Conservation (phyloP, 2,888 invertebrate species). For the Sialis lutaria region DNA sequence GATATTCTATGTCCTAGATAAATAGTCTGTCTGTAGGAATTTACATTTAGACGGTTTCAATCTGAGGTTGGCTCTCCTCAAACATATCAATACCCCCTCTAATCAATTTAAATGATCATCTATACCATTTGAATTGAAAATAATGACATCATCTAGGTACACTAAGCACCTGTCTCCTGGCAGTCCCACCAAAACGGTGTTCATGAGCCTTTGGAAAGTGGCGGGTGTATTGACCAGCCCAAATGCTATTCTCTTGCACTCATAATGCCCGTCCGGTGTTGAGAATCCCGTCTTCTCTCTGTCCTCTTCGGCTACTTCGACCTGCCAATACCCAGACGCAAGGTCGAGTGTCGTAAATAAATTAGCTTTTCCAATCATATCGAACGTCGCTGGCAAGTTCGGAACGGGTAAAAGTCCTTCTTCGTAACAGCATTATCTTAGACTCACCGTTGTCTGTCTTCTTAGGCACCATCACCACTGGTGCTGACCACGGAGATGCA, state of each 20-base stretch:
- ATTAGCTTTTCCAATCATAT: constrained; percentile 11
- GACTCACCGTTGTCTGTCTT: constrained; percentile 12
- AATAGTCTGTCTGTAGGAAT: constrained; percentile 10
- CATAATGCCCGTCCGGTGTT: constrained; percentile 15
- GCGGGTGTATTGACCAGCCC: constrained; percentile 15
- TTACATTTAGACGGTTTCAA: constrained; percentile 8
- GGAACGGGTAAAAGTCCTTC: constrained; percentile 16
- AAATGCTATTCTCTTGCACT: no score
- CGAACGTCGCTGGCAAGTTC: constrained; percentile 15
- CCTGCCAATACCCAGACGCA: constrained; percentile 18
- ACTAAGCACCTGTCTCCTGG: constrained; percentile 13
- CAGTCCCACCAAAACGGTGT: constrained; percentile 12
- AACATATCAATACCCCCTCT: constrained; percentile 6
- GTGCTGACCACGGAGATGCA: constrained; percentile 17
- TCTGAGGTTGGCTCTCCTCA: constrained; percentile 9
- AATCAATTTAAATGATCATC: constrained; percentile 8
- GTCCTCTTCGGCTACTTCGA: constrained; percentile 14
- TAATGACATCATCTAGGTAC: constrained; percentile 12
- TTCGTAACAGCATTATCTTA: constrained; percentile 14
- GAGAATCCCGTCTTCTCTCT: constrained; percentile 17
- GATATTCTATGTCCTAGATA: no score
- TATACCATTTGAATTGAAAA: constrained; percentile 10
- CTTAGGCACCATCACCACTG: constrained; percentile 19
- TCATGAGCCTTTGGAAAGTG: no score
- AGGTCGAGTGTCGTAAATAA: constrained; percentile 11